Evolutionary conservation across 2,113 vertebrate species (phyloP).

Genomic region (Ceratotherium simum): DNA sequence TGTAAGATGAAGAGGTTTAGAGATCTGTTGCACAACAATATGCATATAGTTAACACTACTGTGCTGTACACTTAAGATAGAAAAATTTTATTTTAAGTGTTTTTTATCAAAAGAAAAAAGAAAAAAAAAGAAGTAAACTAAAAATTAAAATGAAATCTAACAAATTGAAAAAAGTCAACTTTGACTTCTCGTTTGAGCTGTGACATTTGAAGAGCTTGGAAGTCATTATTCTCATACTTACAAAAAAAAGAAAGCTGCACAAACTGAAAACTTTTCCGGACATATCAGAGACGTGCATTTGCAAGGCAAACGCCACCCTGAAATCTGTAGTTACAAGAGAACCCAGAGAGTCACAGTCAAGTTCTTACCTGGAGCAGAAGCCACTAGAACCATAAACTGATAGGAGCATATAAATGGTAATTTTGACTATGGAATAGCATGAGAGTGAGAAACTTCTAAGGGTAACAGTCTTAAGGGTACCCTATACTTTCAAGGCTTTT

Average conservation of each 20-base stretch:
- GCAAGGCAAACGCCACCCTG: background rate
- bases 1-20: background rate
- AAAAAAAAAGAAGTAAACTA: background rate
- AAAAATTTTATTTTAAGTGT: background rate
- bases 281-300: background rate
- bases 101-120: background rate
- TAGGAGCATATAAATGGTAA: background rate
- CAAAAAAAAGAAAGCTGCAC: background rate
- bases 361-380: background rate
- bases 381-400: background rate
- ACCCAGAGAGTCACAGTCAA: background rate
- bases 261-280: background rate
- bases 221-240: background rate
- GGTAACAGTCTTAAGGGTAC: background rate
- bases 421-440: background rate
- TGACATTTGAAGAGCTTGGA: background rate
- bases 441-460: background rate
- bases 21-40: background rate
- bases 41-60: background rate
- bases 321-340: background rate
- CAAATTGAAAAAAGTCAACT: background rate
- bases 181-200: background rate
- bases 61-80: background rate
- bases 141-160: background rate
- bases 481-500: background rate